phyloP scores from a whole-genome alignment of 2,797 vertebrate genomes.

The Lerista edwardsae region DNA sequence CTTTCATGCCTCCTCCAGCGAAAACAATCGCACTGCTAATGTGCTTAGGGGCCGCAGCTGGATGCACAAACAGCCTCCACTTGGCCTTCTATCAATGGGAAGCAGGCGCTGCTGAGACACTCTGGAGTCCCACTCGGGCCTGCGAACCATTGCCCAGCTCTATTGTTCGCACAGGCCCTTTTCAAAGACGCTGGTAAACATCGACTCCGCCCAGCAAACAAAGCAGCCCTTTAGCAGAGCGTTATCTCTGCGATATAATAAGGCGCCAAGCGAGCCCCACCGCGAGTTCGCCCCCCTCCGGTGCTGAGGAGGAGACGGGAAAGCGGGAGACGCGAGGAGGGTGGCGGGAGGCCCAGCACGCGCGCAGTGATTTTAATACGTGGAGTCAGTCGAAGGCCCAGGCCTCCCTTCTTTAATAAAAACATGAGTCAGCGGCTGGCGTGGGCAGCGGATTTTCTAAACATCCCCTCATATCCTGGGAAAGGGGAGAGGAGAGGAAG shows the following conservation, averaged over 20 bases:
- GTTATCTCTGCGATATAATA: conserved; percentile 8
- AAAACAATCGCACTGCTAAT: neutral
- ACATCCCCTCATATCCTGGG: conserved; percentile 87
- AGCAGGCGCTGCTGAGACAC: neutral
- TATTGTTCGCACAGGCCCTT: neutral
- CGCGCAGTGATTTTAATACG: conserved; percentile 11
- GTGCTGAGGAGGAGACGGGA: neutral
- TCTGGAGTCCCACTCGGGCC: accelerated
- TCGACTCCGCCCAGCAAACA: conserved; percentile 31
- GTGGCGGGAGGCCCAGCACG: neutral
- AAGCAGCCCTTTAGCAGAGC: neutral
- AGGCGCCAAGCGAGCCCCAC: neutral
- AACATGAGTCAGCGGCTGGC: conserved; percentile 87
- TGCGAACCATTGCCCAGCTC: neutral
- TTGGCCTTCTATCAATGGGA: neutral
- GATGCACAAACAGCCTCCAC: neutral
- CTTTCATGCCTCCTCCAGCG: neutral
- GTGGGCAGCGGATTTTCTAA: conserved; percentile 86
- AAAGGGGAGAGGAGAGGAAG: conserved; percentile 68
- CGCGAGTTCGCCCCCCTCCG: neutral
- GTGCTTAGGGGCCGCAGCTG: neutral
- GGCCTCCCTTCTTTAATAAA: conserved; percentile 76
- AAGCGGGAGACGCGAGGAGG: neutral
- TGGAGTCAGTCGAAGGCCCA: conserved; percentile 34
- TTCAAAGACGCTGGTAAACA: neutral